Evolutionary conservation across 2,888 invertebrate genomes (phyloP).

Genomic region (Oligia strigilis): DNA sequence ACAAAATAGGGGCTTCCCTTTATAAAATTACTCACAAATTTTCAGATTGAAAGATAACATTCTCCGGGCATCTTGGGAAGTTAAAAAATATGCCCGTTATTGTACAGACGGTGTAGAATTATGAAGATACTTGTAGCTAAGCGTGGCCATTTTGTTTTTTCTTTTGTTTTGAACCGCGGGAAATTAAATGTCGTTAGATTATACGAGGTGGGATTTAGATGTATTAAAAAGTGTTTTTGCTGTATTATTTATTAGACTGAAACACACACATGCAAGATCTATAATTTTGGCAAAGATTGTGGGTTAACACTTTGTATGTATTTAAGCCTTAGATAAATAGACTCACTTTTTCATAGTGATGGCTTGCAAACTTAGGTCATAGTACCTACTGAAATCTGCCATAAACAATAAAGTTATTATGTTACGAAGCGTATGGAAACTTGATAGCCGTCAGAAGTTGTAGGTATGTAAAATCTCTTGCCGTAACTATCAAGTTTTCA

Average conservation of each 20-base stretch:
- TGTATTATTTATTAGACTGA: neutral
- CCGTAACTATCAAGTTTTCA: conserved; percentile 1
- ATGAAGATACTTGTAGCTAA: conserved; percentile 48
- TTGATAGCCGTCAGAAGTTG: neutral
- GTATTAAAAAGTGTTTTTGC: neutral
- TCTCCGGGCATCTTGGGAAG: conserved; percentile 51
- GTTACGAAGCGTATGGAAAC: neutral
- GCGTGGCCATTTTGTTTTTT: conserved; percentile 36
- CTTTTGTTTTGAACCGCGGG: conserved; percentile 21
- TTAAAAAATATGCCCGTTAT: conserved; percentile 59
- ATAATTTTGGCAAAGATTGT: too few species aligned
- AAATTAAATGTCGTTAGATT: conserved; percentile 2
- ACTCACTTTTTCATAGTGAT: neutral
- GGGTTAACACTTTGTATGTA: too few species aligned
- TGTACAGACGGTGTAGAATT: conserved; percentile 45
- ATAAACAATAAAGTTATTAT: neutral
- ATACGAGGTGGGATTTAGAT: neutral
- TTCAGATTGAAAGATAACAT: conserved; percentile 69
- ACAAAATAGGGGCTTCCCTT: conserved; percentile 69
- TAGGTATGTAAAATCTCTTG: neutral
- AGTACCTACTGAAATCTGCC: neutral
- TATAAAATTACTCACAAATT: conserved; percentile 65
- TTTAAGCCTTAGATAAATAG: too few species aligned
- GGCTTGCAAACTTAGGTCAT: neutral
- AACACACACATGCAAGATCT: too few species aligned